phyloP scores from a whole-genome alignment of 2,113 vertebrate species.

The Entelurus aequoreus region DNA sequence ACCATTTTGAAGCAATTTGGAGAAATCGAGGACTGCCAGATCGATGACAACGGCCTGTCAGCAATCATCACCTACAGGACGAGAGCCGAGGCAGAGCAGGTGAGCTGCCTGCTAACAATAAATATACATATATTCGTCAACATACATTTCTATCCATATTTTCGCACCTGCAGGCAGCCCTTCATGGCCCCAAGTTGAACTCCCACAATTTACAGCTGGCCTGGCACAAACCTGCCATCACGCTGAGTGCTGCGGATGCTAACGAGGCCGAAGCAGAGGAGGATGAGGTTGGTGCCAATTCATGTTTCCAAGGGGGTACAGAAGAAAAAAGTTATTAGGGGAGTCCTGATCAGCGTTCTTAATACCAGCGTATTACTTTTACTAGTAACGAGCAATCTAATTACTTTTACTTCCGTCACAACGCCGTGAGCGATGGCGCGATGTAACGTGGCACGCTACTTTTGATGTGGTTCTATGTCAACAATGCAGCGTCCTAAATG shows the following conservation, averaged over 20 bases:
- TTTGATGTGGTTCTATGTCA: no score
- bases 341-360: no score
- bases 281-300: constrained; percentile 81
- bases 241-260: constrained; percentile 73
- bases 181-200: constrained; percentile 88
- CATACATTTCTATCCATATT: background rate
- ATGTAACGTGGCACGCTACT: no score
- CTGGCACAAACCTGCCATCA: constrained; percentile 85
- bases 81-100: constrained; percentile 90
- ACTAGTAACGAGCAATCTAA: no score
- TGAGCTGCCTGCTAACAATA: constrained; percentile 32
- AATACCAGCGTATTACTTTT: no score
- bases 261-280: constrained; percentile 89
- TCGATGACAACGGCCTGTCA: constrained; percentile 82
- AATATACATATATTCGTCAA: no score
- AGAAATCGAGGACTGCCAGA: constrained; percentile 95
- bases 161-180: constrained; percentile 73
- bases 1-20: constrained; percentile 87
- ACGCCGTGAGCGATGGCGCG: no score
- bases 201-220: constrained; percentile 84
- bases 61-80: constrained; percentile 89
- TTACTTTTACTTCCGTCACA: no score
- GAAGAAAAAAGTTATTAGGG: no score
- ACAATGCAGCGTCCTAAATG: no score
- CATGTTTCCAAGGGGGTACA: no score